Conservation (phyloP, 2,113 vertebrate species). For the Chamaea fasciata region DNA sequence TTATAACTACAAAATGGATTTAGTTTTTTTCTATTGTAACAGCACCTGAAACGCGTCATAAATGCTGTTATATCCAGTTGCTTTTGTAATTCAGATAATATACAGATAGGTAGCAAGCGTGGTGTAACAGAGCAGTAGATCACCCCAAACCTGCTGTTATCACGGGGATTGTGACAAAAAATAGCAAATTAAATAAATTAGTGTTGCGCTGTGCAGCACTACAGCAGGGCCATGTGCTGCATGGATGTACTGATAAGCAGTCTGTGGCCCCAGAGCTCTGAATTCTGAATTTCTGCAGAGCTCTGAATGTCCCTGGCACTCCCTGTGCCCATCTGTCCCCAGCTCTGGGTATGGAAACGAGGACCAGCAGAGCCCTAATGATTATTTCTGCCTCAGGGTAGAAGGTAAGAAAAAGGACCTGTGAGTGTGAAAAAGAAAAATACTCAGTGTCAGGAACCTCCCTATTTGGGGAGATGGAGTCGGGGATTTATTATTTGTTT, state of each 20-base stretch:
- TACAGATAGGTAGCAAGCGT: background rate
- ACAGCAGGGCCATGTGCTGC: background rate
- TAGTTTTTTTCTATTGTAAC: background rate
- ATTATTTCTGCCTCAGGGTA: background rate
- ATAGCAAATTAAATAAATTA: background rate
- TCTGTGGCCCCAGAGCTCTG: background rate
- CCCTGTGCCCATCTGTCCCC: background rate
- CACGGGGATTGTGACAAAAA: background rate
- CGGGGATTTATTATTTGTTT: background rate
- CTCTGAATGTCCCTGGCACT: background rate
- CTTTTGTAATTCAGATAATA: background rate
- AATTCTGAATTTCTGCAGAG: background rate
- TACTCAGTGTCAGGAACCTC: background rate
- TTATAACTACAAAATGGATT: background rate
- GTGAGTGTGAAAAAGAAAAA: background rate
- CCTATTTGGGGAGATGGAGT: background rate
- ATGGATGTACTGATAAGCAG: background rate
- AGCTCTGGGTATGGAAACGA: background rate
- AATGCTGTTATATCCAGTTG: background rate
- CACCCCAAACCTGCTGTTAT: background rate
- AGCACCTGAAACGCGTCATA: background rate
- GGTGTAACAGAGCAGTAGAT: background rate
- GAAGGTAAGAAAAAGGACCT: background rate
- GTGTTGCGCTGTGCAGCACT: background rate
- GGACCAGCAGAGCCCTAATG: background rate